These are phyloP conservation scores for Aphelinus certus DNA, from an alignment of 1,140 invertebrate genomes.

Conservation along the genomic window DNA sequence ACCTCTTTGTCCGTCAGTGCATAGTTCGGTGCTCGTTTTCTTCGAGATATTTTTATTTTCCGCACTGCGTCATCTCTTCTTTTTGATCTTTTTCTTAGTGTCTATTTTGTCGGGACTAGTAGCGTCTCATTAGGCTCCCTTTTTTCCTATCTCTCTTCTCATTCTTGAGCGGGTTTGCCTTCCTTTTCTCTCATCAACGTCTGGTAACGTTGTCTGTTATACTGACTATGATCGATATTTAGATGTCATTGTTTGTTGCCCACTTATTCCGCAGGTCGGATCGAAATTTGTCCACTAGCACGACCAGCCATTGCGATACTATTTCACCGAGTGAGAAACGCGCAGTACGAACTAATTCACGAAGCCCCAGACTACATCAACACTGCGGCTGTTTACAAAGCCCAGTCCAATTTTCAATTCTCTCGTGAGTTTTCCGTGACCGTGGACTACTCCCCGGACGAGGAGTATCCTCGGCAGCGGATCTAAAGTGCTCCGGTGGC, in stretches of 20 bases:
- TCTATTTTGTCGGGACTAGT: neutral
- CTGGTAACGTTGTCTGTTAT: neutral
- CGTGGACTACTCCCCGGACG: neutral
- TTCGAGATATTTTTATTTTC: slow-evolving; percentile 21
- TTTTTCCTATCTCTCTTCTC: neutral
- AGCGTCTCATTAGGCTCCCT: neutral
- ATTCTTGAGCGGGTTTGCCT: neutral
- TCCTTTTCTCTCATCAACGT: too few relatives aligned
- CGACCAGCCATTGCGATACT: too few relatives aligned
- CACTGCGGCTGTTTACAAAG: slow-evolving; percentile 1
- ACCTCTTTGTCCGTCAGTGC: slow-evolving; percentile 17
- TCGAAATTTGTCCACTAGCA: too few relatives aligned
- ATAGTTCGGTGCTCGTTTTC: slow-evolving; percentile 38
- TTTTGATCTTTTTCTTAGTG: slow-evolving; percentile 16
- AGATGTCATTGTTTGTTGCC: neutral
- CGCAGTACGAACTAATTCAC: too few relatives aligned
- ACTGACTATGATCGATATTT: neutral
- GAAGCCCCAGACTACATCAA: too few relatives aligned
- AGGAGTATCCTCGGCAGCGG: neutral
- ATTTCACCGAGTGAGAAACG: too few relatives aligned
- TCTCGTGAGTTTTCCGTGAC: slow-evolving; percentile 1
- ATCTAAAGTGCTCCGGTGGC: neutral
- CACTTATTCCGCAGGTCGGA: too few relatives aligned
- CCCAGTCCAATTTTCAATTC: slow-evolving; percentile 15
- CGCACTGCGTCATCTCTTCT: slow-evolving; percentile 44